Evolutionary conservation across 2,888 invertebrate species (phyloP).

Genomic region (Phania funesta): DNA sequence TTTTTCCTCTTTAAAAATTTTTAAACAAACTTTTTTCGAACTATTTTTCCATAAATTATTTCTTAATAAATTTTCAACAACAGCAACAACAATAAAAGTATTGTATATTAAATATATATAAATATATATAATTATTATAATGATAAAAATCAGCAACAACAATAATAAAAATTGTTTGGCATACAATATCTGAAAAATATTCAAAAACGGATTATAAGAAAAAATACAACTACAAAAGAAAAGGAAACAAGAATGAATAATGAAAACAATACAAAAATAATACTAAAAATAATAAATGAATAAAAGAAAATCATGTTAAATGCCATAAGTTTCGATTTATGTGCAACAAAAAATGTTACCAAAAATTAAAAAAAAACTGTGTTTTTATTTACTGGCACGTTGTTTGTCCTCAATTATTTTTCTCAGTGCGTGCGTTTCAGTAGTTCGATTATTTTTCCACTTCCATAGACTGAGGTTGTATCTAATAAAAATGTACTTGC

Average conservation of each 20-base stretch:
- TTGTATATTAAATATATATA: constrained; percentile 55
- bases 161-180: constrained; percentile 56
- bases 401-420: background rate
- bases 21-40: background rate
- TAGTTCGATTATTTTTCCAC: background rate
- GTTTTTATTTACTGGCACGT: constrained; percentile 58
- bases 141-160: constrained; percentile 14
- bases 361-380: constrained; percentile 66
- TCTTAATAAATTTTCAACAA: constrained; percentile 4
- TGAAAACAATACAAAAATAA: constrained; percentile 36
- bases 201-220: constrained; percentile 14
- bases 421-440: no score
- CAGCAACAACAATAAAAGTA: constrained; percentile 32
- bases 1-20: background rate
- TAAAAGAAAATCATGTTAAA: constrained; percentile 66
- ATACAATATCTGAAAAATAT: constrained; percentile 60
- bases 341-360: constrained; percentile 67
- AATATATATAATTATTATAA: constrained; percentile 50
- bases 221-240: constrained; percentile 28
- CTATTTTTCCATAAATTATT: constrained; percentile 24
- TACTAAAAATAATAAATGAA: constrained; percentile 54
- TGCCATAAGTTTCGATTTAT: constrained; percentile 62
- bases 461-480: no score
- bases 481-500: no score
- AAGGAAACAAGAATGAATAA: constrained; percentile 26